Percentiles rank a stretch among this genome's conserved stretches.
Conservation (phyloP, 2,797 vertebrate species). For the Argentina silus region DNA sequence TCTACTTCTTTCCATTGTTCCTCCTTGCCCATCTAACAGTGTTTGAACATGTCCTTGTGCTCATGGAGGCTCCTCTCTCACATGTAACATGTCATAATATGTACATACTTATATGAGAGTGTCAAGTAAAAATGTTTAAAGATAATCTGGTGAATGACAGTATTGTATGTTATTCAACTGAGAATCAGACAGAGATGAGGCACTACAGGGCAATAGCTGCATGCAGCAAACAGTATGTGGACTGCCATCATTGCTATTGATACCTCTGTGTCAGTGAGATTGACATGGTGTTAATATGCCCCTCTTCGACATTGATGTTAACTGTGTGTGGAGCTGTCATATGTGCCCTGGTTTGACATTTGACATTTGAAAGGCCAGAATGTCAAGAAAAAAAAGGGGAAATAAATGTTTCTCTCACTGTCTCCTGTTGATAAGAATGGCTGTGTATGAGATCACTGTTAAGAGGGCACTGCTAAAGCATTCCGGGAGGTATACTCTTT, state of each 20-base stretch:
- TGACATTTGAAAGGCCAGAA: background rate
- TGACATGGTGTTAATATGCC: background rate
- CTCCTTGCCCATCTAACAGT: background rate
- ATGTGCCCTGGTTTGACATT: constrained; percentile 1
- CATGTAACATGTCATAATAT: background rate
- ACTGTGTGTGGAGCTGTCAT: background rate
- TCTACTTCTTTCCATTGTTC: background rate
- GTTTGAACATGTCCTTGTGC: background rate
- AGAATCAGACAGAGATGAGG: background rate
- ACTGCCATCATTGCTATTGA: background rate
- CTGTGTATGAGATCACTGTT: background rate
- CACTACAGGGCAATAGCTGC: background rate
- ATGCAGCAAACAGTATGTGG: background rate
- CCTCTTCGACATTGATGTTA: background rate
- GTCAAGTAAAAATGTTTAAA: background rate
- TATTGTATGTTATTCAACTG: background rate
- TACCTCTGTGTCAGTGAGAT: background rate
- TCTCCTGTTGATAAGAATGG: background rate
- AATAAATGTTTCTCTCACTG: background rate
- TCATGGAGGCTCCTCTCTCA: background rate
- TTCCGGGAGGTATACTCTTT: background rate
- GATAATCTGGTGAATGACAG: background rate
- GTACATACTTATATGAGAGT: background rate
- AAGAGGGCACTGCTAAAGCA: background rate
- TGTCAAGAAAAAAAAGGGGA: background rate